Conservation (phyloP, 2,888 invertebrate genomes). For the Poecilus cupreus region DNA sequence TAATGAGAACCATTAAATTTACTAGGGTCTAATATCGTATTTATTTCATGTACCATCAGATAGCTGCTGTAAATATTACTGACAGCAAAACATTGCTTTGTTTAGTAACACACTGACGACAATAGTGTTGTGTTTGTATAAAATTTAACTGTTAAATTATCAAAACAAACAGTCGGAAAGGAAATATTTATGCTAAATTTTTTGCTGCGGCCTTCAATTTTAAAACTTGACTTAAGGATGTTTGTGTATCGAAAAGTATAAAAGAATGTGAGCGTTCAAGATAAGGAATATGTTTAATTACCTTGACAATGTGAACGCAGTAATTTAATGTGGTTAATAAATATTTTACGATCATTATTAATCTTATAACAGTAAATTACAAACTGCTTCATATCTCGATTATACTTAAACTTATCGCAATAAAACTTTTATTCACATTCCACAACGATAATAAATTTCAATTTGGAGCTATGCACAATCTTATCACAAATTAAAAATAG, state of each 20-base stretch:
- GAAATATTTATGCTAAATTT: too few relatives aligned
- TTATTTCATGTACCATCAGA: not conserved
- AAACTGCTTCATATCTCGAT: slow-evolving; percentile 35
- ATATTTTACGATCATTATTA: slow-evolving; percentile 14
- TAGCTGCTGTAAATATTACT: slow-evolving; percentile 20
- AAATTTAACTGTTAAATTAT: too few relatives aligned
- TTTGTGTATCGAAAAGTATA: too few relatives aligned
- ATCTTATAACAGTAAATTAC: slow-evolving; percentile 4
- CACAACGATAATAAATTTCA: slow-evolving; percentile 15
- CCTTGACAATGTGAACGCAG: not conserved
- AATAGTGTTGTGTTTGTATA: too few relatives aligned
- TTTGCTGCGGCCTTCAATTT: too few relatives aligned
- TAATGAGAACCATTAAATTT: slow-evolving; percentile 35
- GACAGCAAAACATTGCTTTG: slow-evolving; percentile 14
- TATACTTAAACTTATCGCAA: slow-evolving; percentile 2
- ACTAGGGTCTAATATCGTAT: slow-evolving; percentile 24
- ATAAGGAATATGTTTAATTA: not conserved
- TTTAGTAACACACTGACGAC: not conserved
- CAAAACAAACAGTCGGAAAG: too few relatives aligned
- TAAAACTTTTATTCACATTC: slow-evolving; percentile 13
- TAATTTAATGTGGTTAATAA: slow-evolving; percentile 9
- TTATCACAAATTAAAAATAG: slow-evolving; percentile 49
- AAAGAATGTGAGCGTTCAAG: too few relatives aligned
- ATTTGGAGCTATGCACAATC: slow-evolving; percentile 15
- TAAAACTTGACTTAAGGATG: too few relatives aligned